Percentiles rank a stretch among this genome's conserved stretches.
Evolutionary conservation across 1,140 invertebrate genomes (phyloP).

Genomic region (Ditylenchus dipsaci): DNA sequence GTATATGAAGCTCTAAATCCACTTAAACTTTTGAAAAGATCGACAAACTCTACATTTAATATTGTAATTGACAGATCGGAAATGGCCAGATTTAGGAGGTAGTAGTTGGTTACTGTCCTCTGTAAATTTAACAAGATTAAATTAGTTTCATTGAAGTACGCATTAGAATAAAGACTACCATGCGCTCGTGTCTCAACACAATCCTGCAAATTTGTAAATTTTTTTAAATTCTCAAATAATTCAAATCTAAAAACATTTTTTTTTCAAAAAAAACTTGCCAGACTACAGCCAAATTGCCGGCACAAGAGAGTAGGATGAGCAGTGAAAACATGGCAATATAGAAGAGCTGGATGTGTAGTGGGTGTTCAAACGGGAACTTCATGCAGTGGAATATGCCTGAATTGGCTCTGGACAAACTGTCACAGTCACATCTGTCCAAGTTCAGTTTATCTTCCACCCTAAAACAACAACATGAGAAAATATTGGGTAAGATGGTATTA

Average conservation of each 20-base stretch:
- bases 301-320: conserved; percentile 34
- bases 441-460: conserved; percentile 2
- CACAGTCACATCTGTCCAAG: not conserved
- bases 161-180: conserved; percentile 12
- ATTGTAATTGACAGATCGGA: conserved; percentile 8
- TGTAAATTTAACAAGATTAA: no score
- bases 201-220: conserved; percentile 43
- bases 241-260: conserved; percentile 20
- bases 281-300: conserved; percentile 46
- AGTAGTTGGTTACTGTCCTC: conserved; percentile 55
- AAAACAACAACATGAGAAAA: no score
- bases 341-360: conserved; percentile 34
- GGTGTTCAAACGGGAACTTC: conserved; percentile 23
- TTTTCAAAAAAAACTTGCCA: conserved; percentile 29
- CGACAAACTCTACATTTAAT: not conserved
- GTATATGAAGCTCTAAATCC: no score
- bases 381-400: conserved; percentile 11
- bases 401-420: not conserved
- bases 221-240: not conserved
- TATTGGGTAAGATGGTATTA: no score
- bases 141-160: no score
- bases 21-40: not conserved
- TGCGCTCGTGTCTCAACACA: conserved; percentile 50
- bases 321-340: conserved; percentile 41
- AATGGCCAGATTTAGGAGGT: conserved; percentile 29